Percentiles rank a stretch among this genome's conserved stretches.
phyloP scores from a whole-genome alignment of 1,140 invertebrate genomes.

The Fopius arisanus region DNA sequence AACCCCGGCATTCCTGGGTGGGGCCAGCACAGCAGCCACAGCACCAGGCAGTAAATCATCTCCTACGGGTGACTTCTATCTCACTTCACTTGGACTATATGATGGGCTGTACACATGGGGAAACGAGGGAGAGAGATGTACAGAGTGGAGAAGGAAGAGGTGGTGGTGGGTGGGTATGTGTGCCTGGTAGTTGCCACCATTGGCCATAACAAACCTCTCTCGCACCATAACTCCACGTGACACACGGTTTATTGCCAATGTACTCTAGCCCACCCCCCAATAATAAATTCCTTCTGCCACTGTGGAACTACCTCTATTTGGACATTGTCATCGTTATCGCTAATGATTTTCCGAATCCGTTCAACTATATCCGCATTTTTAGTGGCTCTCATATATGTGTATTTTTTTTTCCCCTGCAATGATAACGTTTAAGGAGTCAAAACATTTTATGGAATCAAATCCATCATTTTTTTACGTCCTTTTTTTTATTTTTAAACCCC shows the following conservation, averaged over 20 bases:
- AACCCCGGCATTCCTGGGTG: constrained; percentile 63
- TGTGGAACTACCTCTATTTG: constrained; percentile 44
- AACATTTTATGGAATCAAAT: no score
- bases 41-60: constrained; percentile 34
- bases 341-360: constrained; percentile 13
- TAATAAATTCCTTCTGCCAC: constrained; percentile 61
- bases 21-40: constrained; percentile 42
- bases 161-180: constrained; percentile 29
- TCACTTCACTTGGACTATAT: background rate
- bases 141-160: background rate
- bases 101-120: background rate
- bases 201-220: constrained; percentile 53
- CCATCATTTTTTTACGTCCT: no score
- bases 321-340: constrained; percentile 48
- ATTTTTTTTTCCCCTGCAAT: no score
- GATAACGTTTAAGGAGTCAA: no score
- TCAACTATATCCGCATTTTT: background rate
- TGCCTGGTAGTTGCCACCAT: constrained; percentile 54
- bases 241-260: constrained; percentile 62
- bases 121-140: constrained; percentile 14
- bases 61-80: background rate
- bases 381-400: background rate
- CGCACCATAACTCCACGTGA: constrained; percentile 56
- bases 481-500: no score
- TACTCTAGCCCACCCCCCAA: constrained; percentile 42